A percentile compares a stretch with the other conserved stretches of the same genome.
phyloP scores from a whole-genome alignment of 2,888 invertebrate species.

The Andrena hattorfiana region DNA sequence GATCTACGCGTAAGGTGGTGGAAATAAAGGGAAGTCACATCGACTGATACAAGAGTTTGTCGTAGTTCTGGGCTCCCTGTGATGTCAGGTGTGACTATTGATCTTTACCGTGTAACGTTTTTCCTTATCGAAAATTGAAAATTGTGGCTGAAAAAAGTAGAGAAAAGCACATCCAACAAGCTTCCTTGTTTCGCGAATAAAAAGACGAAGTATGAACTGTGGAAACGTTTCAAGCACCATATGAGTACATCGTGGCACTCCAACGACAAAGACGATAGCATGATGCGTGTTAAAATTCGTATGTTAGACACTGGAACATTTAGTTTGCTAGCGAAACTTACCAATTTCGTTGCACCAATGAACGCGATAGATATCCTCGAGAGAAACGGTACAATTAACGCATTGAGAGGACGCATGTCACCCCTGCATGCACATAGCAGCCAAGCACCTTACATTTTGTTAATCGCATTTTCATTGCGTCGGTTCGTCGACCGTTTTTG shows the following conservation, averaged over 20 bases:
- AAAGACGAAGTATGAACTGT: not conserved
- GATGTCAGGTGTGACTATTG: not conserved
- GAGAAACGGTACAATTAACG: constrained; percentile 8
- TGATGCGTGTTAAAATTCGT: not conserved
- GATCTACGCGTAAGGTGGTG: not conserved
- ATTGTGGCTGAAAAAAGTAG: not conserved
- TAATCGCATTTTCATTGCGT: constrained; percentile 4
- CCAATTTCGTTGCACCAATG: constrained; percentile 20
- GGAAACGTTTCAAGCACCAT: constrained; percentile 49
- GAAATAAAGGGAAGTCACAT: constrained; percentile 37
- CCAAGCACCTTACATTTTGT: constrained; percentile 76
- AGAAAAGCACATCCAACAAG: constrained; percentile 41
- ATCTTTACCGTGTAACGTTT: not conserved
- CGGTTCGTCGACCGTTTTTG: not conserved
- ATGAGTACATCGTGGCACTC: constrained; percentile 43
- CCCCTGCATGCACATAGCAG: constrained; percentile 77
- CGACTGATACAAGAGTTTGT: not conserved
- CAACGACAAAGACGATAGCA: not conserved
- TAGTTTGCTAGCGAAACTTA: not conserved
- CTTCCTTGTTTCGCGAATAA: constrained; percentile 7
- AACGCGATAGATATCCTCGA: constrained; percentile 1
- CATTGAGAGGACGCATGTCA: constrained; percentile 70
- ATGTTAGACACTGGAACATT: not conserved
- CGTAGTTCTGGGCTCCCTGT: not conserved
- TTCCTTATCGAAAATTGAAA: not conserved